Evolutionary conservation across 2,113 vertebrate species (phyloP), one percentile per base, ranked within the genome.

Genomic region (Hemiscyllium ocellatum): DNA sequence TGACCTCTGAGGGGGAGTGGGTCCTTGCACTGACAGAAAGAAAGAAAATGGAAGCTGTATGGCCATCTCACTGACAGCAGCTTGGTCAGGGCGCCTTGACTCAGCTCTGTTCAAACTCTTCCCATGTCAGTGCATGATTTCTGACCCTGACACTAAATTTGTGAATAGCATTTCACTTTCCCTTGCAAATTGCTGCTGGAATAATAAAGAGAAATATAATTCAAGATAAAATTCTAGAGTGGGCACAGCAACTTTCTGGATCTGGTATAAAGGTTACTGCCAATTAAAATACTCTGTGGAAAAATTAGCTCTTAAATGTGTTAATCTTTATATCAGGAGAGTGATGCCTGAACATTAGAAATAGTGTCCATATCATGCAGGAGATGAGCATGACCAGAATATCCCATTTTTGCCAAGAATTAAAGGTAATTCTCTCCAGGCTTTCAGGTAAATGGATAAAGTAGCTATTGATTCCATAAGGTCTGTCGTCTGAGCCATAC

Each of bases 51-150:
- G 33, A 83, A 17, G 80, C n/a, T 22, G 33, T 37, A n/a, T 66
- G 61, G 15, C 19, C 15, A 65, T 33, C 4, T 29, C 33, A 29
- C 56, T 66, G 56, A 91, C 33, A 91, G 56, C 89, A 91, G 33
- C 56, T 91, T 4, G 56, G 29, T 93, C 89, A 93, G 37, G 56
- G 33, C n/a, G 61, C 89, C 61, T 66, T 37, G 89, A 37, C 20
- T 93, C 89, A 93, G 33, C n/a, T 66, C 89, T 33, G 66, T n/a
- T 66, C 17, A 61, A 61, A 93, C 89, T 93, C 89, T 68, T 61
- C 65, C 89, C 89, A 66, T 66, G 0, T 47, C 33, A 93, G 89
- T 37, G 37, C 17, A n/a, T 37, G 61, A 93, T 66, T 37, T 37
- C 61, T 66, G 33, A 93, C 19, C 89, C 29, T 5, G 12, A 33